Base-by-base conservation (phyloP, 2,888 invertebrate species). In the Hanleya hanleyi region DNA sequence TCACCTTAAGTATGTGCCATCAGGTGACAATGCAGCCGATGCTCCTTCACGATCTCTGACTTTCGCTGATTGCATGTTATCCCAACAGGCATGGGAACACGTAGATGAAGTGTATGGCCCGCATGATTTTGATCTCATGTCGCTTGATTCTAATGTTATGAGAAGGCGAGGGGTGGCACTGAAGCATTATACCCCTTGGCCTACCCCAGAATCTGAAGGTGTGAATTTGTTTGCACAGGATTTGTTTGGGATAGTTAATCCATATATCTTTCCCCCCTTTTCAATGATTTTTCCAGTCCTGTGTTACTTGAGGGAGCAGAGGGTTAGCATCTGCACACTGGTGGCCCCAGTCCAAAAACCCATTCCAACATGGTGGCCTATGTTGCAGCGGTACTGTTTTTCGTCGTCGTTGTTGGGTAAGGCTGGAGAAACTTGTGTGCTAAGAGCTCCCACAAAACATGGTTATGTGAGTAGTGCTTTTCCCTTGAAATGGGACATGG, bases 331-430 rank as follows among this genome's bases (percentile, higher is more conserved):
- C 12, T 74, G 74, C 61, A 74, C 76, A 9, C 18, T 76, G 0
- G 69, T 75, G 1, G 70, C 75, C n/a, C 73, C 74, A 18, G 32
- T 9, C 0, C 22, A 70, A 1, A 7, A 22, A 12, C 70, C 71
- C 6, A 33, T 47, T n/a, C 77, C 75, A 37, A 6, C 69, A 29
- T 76, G 79, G 79, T 75, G 75, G 71, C 75, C 77, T 35, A 41
- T 67, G 51, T 37, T 77, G 9, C 29, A 37, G 12, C 12, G 15
- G 15, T 6, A 47, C 18, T 50, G 36, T 22, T n/a, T 37, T 12
- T 51, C 51, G 7, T 51, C 51, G 26, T n/a, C 7, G 51, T 26
- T 18, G 26, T 22, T 51, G 9, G 51, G 51, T 9, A 26, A n/a
- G 7, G 22, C 26, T 12, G 51, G 51, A 18, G n/a, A 51, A 6